Evolutionary conservation across 2,888 invertebrate genomes (phyloP), one percentile per base, ranked within the genome.

Genomic region (Parasteatoda lunata): DNA sequence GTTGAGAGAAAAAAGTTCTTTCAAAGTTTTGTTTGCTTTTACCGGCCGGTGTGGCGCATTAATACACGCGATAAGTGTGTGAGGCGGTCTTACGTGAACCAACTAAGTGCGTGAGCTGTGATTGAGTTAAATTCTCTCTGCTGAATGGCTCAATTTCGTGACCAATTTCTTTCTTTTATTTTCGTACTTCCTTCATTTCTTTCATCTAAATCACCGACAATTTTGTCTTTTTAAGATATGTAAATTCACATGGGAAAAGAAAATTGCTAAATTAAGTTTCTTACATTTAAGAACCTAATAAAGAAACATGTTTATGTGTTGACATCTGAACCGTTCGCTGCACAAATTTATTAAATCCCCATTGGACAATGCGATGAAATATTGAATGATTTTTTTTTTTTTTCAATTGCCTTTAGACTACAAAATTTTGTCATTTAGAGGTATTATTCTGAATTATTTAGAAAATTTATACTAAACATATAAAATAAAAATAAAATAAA

Each of bases 1-100:
- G 64, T 30, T n/a, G 11, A 15, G 15, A 65, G 49, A 76, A n/a
- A 66, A 65, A 65, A 72, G 72, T 73, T 73, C 64, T 73, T 79
- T 7, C 15, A 65, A 70, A 73, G 72, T 80, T 80, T 81, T 81
- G 66, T 78, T 75, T 81, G 81, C 68, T 80, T 72, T 8, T 71
- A 8, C 59, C 47, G n/a, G 49, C 72, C 30, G 73, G 66, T 49
- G 59, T 59, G 59, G 81, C 81, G 81, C 68, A 81, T 73, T 68
- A 49, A 81, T 81, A 81, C 81, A 81, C 75, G 73, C 71, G 71
- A 47, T 71, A 59, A 49, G 68, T 54, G 75, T 13, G 81, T 81
- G 69, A 81, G 47, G 47, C 73, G 81, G 81, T 75, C 68, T 75
- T 47, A n/a, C n/a, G 48, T 69, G 78, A 70, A 48, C 59, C 70